Evolutionary conservation across 1,140 invertebrate genomes (phyloP), one percentile per base, ranked within the genome.

Genomic region (Papilio polyxenes): DNA sequence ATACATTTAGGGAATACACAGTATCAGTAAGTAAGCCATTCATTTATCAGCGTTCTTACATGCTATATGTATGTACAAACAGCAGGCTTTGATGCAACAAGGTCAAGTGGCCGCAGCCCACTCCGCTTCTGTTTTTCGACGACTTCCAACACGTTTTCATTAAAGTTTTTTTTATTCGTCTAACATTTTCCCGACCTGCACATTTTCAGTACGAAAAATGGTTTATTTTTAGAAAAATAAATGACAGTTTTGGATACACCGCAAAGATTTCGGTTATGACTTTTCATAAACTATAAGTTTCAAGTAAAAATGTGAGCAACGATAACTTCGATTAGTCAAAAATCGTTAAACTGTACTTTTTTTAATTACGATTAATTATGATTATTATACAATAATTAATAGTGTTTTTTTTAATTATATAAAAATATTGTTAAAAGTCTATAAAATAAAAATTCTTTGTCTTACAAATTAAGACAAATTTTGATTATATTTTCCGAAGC

Each of bases 161-260:
- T 72, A 37, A 31, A 17, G 31, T 13, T 62, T 62, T 62, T 72
- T 72, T 72, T 37, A 37, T 72, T 15, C 62, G 1, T 69, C 65
- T 72, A 31, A 37, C 31, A 69, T 69, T 72, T 72, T 15, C n/a
- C n/a, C 59, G 65, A 72, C 65, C n/a, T 72, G 65, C 13, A 72
- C 65, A 72, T 65, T 65, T 65, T 65, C 65, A 40, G 23, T 20
- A 11, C 7, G 31, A 8, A 72, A 69, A 72, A 37, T 11, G 31
- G 23, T 65, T 72, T 72, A 72, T 72, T 72, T 72, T 72, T 72
- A 72, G 65, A 72, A 72, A 72, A 37, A 37, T 37, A 37, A 72
- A 72, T 15, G 65, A 72, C 23, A 72, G 31, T 40, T 37, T 69
- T 15, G 23, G 1, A 72, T 72, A 31, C 65, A 72, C 3, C 1